These are phyloP conservation scores for Ceyx erithaca DNA, from an alignment of 2,797 vertebrate species.

Conservation along the genomic window DNA sequence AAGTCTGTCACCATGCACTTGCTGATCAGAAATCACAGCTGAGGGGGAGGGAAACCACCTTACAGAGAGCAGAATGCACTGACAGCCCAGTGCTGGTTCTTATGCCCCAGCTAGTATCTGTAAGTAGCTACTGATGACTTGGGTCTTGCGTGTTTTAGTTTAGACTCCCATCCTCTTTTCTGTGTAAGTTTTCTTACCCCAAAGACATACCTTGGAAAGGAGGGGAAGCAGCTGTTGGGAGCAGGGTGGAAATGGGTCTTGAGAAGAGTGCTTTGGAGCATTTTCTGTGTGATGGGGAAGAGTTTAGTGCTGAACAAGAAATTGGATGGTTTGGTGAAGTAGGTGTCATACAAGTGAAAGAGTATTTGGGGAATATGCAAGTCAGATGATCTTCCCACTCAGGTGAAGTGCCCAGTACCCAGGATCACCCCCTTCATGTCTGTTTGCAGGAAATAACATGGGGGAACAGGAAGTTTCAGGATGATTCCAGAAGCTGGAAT, in stretches of 20 bases:
- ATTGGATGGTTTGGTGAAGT: background rate
- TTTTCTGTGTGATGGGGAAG: background rate
- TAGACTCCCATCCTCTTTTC: background rate
- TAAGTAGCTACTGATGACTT: background rate
- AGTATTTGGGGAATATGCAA: background rate
- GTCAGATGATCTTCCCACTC: background rate
- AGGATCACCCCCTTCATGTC: background rate
- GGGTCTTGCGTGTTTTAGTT: background rate
- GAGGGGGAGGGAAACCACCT: rapidly evolving
- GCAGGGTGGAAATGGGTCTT: no score
- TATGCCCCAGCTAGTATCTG: background rate
- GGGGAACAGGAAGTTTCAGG: background rate
- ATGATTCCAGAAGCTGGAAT: background rate
- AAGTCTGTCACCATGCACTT: no score
- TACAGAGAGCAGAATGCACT: background rate
- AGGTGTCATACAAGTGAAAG: background rate
- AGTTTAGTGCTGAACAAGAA: background rate
- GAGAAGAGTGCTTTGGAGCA: background rate
- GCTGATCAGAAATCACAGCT: background rate
- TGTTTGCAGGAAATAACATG: rapidly evolving
- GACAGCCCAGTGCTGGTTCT: background rate
- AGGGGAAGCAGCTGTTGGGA: background rate
- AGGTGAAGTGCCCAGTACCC: background rate
- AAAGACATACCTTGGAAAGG: background rate
- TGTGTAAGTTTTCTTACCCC: background rate